phyloP scores from a whole-genome alignment of 2,888 invertebrate genomes.

The Xestia rhomboidea region DNA sequence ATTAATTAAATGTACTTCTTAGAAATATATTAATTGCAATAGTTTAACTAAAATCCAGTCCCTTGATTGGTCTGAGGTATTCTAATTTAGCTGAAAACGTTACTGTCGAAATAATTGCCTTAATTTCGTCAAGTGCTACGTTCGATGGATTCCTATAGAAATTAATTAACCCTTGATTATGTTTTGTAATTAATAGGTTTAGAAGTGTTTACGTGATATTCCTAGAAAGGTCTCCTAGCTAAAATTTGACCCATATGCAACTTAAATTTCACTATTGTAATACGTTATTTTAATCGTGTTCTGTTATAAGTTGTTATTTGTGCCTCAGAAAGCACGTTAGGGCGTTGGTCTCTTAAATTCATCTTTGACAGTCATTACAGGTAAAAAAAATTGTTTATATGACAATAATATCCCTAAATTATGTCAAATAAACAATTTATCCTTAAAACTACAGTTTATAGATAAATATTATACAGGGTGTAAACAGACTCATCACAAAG shows the following conservation, averaged over 20 bases:
- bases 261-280: neutral
- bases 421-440: too few relatives aligned
- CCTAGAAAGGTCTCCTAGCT: neutral
- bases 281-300: neutral
- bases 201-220: neutral
- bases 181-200: conserved; percentile 24
- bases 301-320: too few relatives aligned
- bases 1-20: conserved; percentile 40
- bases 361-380: too few relatives aligned
- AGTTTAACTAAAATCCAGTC: conserved; percentile 20
- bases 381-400: too few relatives aligned
- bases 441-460: too few relatives aligned
- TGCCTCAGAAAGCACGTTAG: too few relatives aligned
- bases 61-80: conserved; percentile 16
- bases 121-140: conserved; percentile 25
- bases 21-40: conserved; percentile 28
- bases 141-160: conserved; percentile 26
- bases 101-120: conserved; percentile 33
- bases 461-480: too few relatives aligned
- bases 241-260: neutral
- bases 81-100: conserved; percentile 12
- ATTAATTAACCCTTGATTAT: conserved; percentile 30
- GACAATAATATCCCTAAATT: too few relatives aligned
- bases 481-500: too few relatives aligned
- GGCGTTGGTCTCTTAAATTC: too few relatives aligned